Evolutionary conservation across 2,888 invertebrate species (phyloP), one percentile per base, ranked within the genome.

Genomic region (Strigamia crassipes): DNA sequence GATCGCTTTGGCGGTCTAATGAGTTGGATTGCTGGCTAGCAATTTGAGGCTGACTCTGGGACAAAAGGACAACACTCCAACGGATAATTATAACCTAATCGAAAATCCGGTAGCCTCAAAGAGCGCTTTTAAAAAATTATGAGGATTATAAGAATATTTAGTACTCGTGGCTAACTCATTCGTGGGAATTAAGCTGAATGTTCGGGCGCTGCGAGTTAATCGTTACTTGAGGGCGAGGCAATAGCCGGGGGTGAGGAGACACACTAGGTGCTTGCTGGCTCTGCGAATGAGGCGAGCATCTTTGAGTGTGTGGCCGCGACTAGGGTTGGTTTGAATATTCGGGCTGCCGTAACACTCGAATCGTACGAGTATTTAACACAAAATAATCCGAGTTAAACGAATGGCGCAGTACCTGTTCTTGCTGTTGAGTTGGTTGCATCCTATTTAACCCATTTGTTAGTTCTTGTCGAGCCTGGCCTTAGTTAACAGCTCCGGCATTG

Each of bases 391-490:
- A 41, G n/a, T n/a, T 41, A 18, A 79, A 23, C 79, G 61, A 80
- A n/a, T n/a, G n/a, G n/a, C n/a, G n/a, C n/a, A n/a, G 66, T 82
- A 82, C 80, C 51, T 83, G 81, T 13, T 79, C 81, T 38, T 82
- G 82, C 73, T 80, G 78, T 34, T 82, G 82, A 73, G 78, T 82
- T 66, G 82, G 88, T 85, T 91, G 90, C 51, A 94, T 93, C 86
- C 96, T 91, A 82, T 94, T 95, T 85, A 96, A 96, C 84, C 94
- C 93, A 79, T 95, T 95, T 85, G 96, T 91, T 86, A 97, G 90
- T 89, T 96, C 96, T 89, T 96, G 95, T 86, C 96, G 92, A 85
- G 96, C 96, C 89, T 93, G 96, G 89, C 96, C 96, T 80, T 95
- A 94, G 41, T 10, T 84, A 10, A 84, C 85, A 0, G 85, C 81